Evolutionary conservation across 2,113 vertebrate species (phyloP).

Genomic region (Aegithalos caudatus): DNA sequence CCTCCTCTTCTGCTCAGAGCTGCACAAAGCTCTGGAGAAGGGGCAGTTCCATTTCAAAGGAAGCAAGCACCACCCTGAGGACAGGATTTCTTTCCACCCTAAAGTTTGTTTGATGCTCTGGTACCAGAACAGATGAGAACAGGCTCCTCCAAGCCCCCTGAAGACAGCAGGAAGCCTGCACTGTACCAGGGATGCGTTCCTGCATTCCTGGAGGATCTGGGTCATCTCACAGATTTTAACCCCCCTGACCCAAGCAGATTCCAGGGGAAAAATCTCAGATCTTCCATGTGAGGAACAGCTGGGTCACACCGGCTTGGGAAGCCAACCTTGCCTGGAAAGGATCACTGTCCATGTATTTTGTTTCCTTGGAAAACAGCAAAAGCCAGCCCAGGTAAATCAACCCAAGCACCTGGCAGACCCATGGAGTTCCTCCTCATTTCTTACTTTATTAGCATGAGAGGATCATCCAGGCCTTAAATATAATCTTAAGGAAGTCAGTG

Average conservation of each 20-base stretch:
- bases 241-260: neutral
- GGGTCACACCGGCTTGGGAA: neutral
- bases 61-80: neutral
- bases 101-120: neutral
- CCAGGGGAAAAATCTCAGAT: neutral
- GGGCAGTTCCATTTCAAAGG: neutral
- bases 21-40: neutral
- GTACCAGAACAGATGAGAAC: neutral
- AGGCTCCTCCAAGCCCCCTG: neutral
- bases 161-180: neutral
- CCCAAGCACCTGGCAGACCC: neutral
- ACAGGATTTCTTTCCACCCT: neutral
- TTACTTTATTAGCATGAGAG: neutral
- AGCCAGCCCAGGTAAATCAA: neutral
- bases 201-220: neutral
- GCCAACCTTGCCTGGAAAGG: neutral
- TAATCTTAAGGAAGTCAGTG: neutral
- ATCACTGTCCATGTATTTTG: neutral
- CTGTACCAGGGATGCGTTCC: neutral
- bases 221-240: neutral
- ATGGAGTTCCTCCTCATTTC: neutral
- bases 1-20: neutral
- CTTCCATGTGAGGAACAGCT: neutral
- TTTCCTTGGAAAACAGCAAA: neutral
- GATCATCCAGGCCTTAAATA: neutral